These are phyloP conservation scores for Dynastes grantii DNA, from an alignment of 2,888 invertebrate species.

Conservation along the genomic window DNA sequence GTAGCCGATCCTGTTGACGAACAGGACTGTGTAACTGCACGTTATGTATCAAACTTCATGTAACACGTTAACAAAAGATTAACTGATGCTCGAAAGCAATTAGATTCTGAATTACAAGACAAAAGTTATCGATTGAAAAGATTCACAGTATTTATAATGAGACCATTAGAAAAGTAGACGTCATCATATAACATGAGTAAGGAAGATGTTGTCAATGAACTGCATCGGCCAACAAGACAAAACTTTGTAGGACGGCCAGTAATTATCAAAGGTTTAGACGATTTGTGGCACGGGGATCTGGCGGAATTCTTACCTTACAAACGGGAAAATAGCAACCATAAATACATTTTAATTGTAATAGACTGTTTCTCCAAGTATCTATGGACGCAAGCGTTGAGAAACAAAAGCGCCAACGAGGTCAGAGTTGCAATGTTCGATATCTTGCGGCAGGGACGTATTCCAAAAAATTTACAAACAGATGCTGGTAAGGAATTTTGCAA, in stretches of 20 bases:
- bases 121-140: not conserved
- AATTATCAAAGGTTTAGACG: slow-evolving; percentile 36
- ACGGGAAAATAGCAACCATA: slow-evolving; percentile 61
- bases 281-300: slow-evolving; percentile 41
- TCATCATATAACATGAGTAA: not conserved
- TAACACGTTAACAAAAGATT: not conserved
- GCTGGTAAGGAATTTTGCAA: slow-evolving; percentile 53
- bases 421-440: slow-evolving; percentile 55
- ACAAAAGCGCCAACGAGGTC: slow-evolving; percentile 63
- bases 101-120: not conserved
- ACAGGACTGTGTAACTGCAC: not conserved
- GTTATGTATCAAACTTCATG: not conserved
- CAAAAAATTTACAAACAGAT: slow-evolving; percentile 62
- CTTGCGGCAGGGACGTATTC: slow-evolving; percentile 46
- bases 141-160: not conserved
- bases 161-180: not conserved
- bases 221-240: slow-evolving; percentile 62
- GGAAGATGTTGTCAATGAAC: slow-evolving; percentile 57
- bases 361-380: slow-evolving; percentile 67
- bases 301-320: slow-evolving; percentile 18
- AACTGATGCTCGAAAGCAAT: not conserved
- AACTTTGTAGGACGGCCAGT: slow-evolving; percentile 56
- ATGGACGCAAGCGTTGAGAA: slow-evolving; percentile 64
- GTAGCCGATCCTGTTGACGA: not conserved
- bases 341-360: slow-evolving; percentile 65